Base-by-base conservation (phyloP, 1,140 invertebrate genomes). In the Spodoptera litura region DNA sequence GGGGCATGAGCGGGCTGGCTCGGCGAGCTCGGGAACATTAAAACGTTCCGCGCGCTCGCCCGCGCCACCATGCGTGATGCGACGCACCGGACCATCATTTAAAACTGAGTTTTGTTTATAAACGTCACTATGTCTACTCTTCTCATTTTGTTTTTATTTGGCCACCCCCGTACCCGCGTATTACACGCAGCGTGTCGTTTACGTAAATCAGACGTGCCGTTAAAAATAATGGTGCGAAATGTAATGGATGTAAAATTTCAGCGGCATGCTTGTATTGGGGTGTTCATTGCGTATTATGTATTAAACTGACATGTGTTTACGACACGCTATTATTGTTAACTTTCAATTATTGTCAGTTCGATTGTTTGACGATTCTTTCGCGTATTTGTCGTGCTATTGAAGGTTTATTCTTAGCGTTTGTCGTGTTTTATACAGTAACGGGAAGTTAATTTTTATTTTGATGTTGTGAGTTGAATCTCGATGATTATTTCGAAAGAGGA, bases 21-120 rank as follows among this genome's bases (percentile, higher is more conserved):
- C 35, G 61, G 5, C n/a, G 35, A 74, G 81, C 79, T 84, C 78
- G 73, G 81, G 83, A 83, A 91, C 89, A 92, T 92, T 93, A 93
- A 93, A 93, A 91, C 85, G 85, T 91, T 89, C 88, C 89, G 82
- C 87, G 86, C 88, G 89, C 86, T 89, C 85, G 87, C 82, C 59
- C 83, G 76, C 85, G 74, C 70, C 86, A 68, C 87, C 88, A 90
- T 87, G 90, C 91, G 88, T 88, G 84, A 74, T 72, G 38, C 38
- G 53, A 87, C 62, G 71, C 91, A 88, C 83, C 87, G 84, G 87
- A 89, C 88, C 90, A 88, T 91, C 66, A 87, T 89, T 88, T 87
- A 82, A 87, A 88, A 91, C 84, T 83, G 80, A 86, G 85, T 92
- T 92, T 91, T 92, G 90, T 91, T 90, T 92, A 89, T 87, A 88